Percentiles rank a stretch among this genome's conserved stretches.
These are phyloP conservation scores for Ictidomys tridecemlineatus DNA, from an alignment of 2,113 vertebrate genomes.

Conservation along the genomic window DNA sequence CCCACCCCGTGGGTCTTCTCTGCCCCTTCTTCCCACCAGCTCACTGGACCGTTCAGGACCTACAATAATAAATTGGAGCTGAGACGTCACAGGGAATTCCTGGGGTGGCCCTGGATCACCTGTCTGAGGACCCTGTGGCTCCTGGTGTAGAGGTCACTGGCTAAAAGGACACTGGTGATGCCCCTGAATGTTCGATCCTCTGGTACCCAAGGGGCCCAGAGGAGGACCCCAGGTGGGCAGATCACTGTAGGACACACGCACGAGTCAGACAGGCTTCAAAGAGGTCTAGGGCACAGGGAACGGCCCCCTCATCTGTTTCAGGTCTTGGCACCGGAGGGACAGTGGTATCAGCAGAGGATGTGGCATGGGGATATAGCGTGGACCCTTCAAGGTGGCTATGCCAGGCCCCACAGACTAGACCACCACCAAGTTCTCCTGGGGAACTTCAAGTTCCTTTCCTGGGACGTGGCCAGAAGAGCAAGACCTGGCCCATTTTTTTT, in stretches of 20 bases:
- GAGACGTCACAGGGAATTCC: background rate
- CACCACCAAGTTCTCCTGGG: background rate
- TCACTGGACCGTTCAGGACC: background rate
- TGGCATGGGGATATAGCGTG: background rate
- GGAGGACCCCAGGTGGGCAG: fast-evolving
- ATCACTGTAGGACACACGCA: background rate
- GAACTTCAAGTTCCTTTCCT: background rate
- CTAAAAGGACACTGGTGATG: background rate
- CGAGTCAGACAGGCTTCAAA: background rate
- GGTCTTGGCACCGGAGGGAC: background rate
- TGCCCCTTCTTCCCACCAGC: background rate
- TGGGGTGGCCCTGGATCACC: background rate
- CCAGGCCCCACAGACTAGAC: background rate
- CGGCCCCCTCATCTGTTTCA: background rate
- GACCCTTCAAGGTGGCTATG: background rate
- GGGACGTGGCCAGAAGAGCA: background rate
- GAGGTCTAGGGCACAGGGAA: background rate
- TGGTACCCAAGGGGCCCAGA: background rate
- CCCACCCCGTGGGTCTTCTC: background rate
- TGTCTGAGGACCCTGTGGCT: background rate
- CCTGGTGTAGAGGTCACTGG: background rate
- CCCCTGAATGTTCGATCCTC: too few species aligned
- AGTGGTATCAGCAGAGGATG: background rate
- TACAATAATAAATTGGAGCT: background rate
- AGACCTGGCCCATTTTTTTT: background rate